phyloP scores from a whole-genome alignment of 2,888 invertebrate species.

The Caenorhabditis sp. region DNA sequence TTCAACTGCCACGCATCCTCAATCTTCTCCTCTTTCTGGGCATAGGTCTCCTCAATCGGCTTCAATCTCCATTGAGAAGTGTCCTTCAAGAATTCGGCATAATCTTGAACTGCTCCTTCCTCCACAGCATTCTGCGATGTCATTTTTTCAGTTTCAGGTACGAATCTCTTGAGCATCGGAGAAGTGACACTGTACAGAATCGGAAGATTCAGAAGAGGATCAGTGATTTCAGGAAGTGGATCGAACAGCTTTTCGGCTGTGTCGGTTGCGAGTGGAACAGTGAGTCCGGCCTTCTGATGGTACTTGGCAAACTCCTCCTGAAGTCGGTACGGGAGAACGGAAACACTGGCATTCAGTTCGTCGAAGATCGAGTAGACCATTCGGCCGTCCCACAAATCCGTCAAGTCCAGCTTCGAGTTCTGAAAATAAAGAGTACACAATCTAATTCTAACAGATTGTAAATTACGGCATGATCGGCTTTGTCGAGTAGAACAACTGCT shows the following conservation, averaged over 20 bases:
- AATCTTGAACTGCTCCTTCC: constrained; percentile 63
- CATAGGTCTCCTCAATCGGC: constrained; percentile 68
- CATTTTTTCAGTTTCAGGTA: constrained; percentile 66
- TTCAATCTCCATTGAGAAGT: constrained; percentile 71
- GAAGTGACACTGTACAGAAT: constrained; percentile 68
- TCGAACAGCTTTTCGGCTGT: constrained; percentile 72
- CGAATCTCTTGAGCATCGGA: constrained; percentile 67
- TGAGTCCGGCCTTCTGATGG: constrained; percentile 70
- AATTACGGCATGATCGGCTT: constrained; percentile 56
- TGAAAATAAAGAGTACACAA: too few relatives aligned
- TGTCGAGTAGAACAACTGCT: constrained; percentile 61
- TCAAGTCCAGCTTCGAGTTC: constrained; percentile 59
- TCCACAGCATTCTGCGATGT: constrained; percentile 53
- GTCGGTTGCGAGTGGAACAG: constrained; percentile 72
- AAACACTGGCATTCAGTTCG: constrained; percentile 59
- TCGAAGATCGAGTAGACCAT: constrained; percentile 73
- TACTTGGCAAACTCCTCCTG: constrained; percentile 75
- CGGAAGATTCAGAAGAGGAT: constrained; percentile 61
- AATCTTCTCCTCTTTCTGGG: constrained; percentile 69
- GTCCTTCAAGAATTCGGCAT: constrained; percentile 64
- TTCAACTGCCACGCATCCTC: constrained; percentile 68
- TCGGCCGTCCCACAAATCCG: constrained; percentile 77
- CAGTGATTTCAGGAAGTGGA: constrained; percentile 58
- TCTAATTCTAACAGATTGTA: too few relatives aligned
- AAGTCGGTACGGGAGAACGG: constrained; percentile 74